Evolutionary conservation across 2,113 vertebrate genomes (phyloP).

Genomic region (Pantherophis guttatus): DNA sequence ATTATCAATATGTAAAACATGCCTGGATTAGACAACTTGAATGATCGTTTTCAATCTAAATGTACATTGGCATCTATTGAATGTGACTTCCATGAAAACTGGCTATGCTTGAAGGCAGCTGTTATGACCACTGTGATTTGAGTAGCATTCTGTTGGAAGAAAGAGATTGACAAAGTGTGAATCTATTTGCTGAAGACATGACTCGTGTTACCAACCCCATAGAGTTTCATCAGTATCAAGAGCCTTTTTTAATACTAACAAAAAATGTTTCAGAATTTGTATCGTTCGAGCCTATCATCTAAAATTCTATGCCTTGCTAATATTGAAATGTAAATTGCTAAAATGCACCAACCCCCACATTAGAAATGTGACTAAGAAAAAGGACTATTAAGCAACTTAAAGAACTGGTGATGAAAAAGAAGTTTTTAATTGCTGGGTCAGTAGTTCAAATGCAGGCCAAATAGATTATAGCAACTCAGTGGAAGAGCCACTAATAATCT

Average conservation of each 20-base stretch:
- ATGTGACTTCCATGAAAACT: neutral
- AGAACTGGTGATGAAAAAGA: constrained; percentile 12
- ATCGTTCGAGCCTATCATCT: neutral
- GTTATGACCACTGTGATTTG: neutral
- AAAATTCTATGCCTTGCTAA: neutral
- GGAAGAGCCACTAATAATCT: constrained; percentile 21
- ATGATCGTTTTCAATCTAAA: neutral
- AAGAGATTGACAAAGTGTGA: neutral
- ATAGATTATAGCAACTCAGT: constrained; percentile 15
- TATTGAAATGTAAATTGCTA: constrained; percentile 3
- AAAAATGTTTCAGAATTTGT: neutral
- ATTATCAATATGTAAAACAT: neutral
- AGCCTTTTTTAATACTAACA: neutral
- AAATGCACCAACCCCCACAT: neutral
- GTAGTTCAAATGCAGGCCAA: constrained; percentile 21
- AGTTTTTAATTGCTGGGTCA: constrained; percentile 18
- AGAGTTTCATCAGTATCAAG: no score
- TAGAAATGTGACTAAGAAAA: constrained; percentile 16
- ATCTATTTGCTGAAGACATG: neutral
- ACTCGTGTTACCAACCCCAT: neutral
- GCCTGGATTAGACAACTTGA: neutral
- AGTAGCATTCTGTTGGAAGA: no score
- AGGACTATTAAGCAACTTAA: neutral
- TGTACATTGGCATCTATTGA: neutral
- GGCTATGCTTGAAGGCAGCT: neutral